Evolutionary conservation across 1,140 invertebrate genomes (phyloP), one percentile per base, ranked within the genome.

Genomic region (Trichonephila inaurata): DNA sequence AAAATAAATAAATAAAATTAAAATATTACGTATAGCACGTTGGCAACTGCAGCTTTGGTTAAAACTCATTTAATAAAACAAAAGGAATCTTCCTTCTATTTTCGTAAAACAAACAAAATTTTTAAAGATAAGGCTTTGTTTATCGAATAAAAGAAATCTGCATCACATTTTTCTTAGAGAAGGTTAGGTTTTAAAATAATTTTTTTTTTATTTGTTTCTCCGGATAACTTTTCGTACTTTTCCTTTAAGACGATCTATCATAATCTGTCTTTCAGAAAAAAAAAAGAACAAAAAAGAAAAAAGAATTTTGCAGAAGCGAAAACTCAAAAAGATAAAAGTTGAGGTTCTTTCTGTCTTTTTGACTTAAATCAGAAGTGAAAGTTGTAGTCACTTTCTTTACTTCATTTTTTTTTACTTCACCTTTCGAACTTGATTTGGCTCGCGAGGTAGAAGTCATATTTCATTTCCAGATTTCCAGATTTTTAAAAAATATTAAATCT

Each of bases 231-330:
- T 64, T 64, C 86, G 28, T 77, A 77, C 24, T 33, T 58, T 33
- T 28, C 1, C 16, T 62, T 88, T 66, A 8, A 40, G 21, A 14
- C 86, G 6, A 88, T 88, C 86, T 88, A 66, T 88, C 86, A 88
- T 88, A 88, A 88, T 88, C 86, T 88, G 86, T 88, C 86, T 88
- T 88, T 88, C 61, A 40, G 86, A 66, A 33, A 19, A 18, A 66
- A 12, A 69, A 69, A 24, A 24, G n/a, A 69, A 28, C 28, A 28
- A 28, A 28, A 28, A 69, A 66, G 24, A 69, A 14, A 51, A 51
- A 51, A 51, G 33, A 40, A 40, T 10, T 28, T 14, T 58, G 21
- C n/a, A 61, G 60, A 85, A 60, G 24, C 44, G 51, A 60, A 61
- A 85, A 85, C 58, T 28, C 69, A 77, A 60, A 85, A 85, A 85